A percentile compares a stretch with the other conserved stretches of the same genome.
These are phyloP conservation scores for Tapera naevia DNA, from an alignment of 2,797 vertebrate species.

Conservation along the genomic window DNA sequence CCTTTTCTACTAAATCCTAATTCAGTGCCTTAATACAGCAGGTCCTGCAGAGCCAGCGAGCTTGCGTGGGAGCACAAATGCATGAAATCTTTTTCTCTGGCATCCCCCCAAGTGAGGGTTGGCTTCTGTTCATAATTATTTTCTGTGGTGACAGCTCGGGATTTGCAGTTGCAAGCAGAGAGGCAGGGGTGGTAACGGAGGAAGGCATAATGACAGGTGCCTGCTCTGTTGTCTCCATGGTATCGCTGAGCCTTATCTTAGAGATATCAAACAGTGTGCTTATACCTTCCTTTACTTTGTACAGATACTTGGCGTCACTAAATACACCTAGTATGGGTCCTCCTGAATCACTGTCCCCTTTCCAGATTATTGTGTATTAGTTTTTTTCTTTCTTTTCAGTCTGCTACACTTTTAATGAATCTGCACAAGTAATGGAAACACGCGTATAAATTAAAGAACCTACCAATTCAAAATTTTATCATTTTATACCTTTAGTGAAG, in stretches of 20 bases:
- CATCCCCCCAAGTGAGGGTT: background rate
- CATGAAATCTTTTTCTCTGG: background rate
- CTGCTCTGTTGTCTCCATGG: constrained; percentile 47
- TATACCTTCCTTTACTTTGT: background rate
- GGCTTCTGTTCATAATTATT: constrained; percentile 1
- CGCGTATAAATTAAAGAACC: background rate
- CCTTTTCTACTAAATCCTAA: background rate
- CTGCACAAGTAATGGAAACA: background rate
- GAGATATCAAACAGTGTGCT: background rate
- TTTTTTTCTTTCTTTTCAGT: background rate
- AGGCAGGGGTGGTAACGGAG: background rate
- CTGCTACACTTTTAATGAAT: background rate
- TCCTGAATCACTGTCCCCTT: background rate
- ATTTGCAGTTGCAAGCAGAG: background rate
- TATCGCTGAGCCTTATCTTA: constrained; percentile 20
- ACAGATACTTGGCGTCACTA: background rate
- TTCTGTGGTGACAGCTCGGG: constrained; percentile 16
- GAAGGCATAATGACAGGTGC: background rate
- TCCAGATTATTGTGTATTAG: background rate
- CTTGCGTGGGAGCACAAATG: background rate
- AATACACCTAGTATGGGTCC: background rate
- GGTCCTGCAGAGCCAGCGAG: constrained; percentile 3
- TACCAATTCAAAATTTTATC: background rate
- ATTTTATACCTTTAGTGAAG: background rate
- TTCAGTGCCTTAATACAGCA: constrained; percentile 5